A percentile compares a stretch with the other conserved stretches of the same genome.
Evolutionary conservation across 1,140 invertebrate genomes (phyloP).

Genomic region (Sweltsa coloradensis): DNA sequence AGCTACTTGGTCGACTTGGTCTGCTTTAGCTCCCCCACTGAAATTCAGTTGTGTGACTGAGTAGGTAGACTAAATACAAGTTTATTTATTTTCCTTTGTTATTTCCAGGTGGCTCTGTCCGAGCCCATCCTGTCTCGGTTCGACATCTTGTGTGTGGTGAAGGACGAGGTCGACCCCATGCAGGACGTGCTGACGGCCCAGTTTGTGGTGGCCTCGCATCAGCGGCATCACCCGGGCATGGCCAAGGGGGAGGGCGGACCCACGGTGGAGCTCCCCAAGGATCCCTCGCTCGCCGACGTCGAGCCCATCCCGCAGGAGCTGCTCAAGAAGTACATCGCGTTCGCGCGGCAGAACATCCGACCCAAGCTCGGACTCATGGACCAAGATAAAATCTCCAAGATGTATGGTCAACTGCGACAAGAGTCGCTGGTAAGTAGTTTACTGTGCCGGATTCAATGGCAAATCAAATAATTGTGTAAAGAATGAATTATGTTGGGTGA

Average conservation of each 20-base stretch:
- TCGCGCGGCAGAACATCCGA: slow-evolving; percentile 84
- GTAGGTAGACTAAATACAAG: too few species aligned
- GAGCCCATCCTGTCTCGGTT: slow-evolving; percentile 98
- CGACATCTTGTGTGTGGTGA: slow-evolving; percentile 93
- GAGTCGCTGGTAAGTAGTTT: slow-evolving; percentile 73
- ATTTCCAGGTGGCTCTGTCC: slow-evolving; percentile 68
- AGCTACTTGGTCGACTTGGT: too few species aligned
- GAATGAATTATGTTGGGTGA: too few species aligned
- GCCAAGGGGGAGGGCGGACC: not conserved
- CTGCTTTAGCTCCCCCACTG: too few species aligned
- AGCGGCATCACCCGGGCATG: slow-evolving; percentile 68
- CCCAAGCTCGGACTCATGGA: slow-evolving; percentile 89
- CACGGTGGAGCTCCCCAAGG: not conserved
- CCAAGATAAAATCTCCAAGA: slow-evolving; percentile 93
- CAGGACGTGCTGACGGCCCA: slow-evolving; percentile 81
- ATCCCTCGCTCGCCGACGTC: slow-evolving; percentile 30
- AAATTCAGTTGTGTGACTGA: too few species aligned
- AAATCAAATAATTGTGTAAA: too few species aligned
- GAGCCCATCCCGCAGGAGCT: slow-evolving; percentile 84
- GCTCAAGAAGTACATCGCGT: slow-evolving; percentile 94
- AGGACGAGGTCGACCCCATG: slow-evolving; percentile 89
- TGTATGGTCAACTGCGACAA: slow-evolving; percentile 89
- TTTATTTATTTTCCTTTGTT: too few species aligned
- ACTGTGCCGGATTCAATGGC: too few species aligned
- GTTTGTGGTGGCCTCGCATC: slow-evolving; percentile 91